phyloP scores from a whole-genome alignment of 1,140 invertebrate genomes.

The Ericerus pela region DNA sequence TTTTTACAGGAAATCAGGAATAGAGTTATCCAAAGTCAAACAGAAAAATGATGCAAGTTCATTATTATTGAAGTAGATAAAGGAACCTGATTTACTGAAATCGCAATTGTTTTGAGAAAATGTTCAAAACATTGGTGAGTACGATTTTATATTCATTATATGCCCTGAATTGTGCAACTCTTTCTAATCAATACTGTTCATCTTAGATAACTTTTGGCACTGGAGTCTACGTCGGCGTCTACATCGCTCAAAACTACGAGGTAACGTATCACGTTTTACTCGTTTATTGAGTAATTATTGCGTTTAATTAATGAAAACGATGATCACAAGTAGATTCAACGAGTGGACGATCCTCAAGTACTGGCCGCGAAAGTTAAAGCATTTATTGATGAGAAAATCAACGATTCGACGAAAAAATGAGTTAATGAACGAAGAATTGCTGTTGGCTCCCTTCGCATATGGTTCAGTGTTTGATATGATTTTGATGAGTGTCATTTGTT shows the following conservation, averaged over 20 bases:
- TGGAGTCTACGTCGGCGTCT: constrained; percentile 64
- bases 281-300: constrained; percentile 13
- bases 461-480: too few species aligned
- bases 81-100: too few species aligned
- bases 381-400: constrained; percentile 21
- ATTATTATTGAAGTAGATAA: too few species aligned
- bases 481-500: not conserved
- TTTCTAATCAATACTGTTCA: too few species aligned
- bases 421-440: constrained; percentile 14
- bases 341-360: constrained; percentile 59
- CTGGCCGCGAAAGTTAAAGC: constrained; percentile 36
- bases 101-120: too few species aligned
- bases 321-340: constrained; percentile 47
- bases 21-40: too few species aligned
- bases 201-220: constrained; percentile 58
- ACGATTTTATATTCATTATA: too few species aligned
- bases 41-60: too few species aligned
- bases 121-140: too few species aligned
- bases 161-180: too few species aligned
- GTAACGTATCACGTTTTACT: constrained; percentile 33
- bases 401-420: not conserved
- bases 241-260: constrained; percentile 66
- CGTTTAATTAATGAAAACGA: constrained; percentile 14
- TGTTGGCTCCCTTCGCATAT: too few species aligned
- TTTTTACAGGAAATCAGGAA: too few species aligned